Percentiles rank a stretch among this genome's conserved stretches.
These are phyloP conservation scores for Neodiprion lecontei DNA, from an alignment of 1,140 invertebrate species.

Conservation along the genomic window DNA sequence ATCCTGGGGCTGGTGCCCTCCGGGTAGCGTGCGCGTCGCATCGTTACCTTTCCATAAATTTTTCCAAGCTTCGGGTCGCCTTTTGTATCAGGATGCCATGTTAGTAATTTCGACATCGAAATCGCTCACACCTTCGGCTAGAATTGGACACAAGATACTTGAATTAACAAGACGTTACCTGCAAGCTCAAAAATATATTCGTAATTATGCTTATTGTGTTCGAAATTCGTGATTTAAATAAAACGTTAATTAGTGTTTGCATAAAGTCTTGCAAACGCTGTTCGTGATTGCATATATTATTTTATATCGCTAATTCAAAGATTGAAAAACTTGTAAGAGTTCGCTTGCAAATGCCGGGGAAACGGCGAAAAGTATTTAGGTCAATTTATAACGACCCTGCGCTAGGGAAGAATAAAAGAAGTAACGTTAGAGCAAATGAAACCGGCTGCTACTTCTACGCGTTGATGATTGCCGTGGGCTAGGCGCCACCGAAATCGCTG, in stretches of 20 bases:
- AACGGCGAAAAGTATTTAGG: not conserved
- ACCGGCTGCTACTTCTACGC: slow-evolving; percentile 19
- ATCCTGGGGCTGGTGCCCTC: slow-evolving; percentile 4
- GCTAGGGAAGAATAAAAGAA: not conserved
- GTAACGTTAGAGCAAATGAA: not conserved
- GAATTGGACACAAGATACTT: too few species aligned
- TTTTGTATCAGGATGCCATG: not conserved
- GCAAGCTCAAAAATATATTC: not conserved
- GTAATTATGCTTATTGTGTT: not conserved
- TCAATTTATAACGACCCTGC: not conserved
- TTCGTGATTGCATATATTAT: not conserved
- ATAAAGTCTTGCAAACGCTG: not conserved
- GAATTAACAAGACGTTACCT: too few species aligned
- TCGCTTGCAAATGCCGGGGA: not conserved
- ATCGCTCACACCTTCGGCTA: not conserved
- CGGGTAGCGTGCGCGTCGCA: not conserved
- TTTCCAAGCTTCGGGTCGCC: not conserved
- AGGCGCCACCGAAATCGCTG: slow-evolving; percentile 21
- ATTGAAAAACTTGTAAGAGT: not conserved
- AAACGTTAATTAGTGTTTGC: not conserved
- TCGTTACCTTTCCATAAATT: slow-evolving; percentile 10
- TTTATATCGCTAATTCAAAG: slow-evolving; percentile 12
- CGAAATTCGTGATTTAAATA: not conserved
- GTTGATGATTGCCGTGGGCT: slow-evolving; percentile 26
- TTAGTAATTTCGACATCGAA: not conserved